Conservation (phyloP, 2,113 vertebrate genomes). For the Ailuropoda melanoleuca region DNA sequence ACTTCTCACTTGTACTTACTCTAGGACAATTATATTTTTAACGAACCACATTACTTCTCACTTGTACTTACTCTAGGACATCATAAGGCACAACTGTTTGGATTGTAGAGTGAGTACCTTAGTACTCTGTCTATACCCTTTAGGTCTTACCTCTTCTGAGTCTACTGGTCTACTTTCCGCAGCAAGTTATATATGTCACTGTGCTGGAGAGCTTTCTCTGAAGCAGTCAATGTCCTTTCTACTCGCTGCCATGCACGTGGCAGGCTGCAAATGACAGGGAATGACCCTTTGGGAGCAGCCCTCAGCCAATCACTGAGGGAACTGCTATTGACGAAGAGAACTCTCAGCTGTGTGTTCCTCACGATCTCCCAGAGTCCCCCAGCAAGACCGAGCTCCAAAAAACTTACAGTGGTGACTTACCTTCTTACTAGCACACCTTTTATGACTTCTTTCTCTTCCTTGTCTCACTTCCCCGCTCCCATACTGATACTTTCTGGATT, state of each 20-base stretch:
- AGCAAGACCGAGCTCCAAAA: neutral
- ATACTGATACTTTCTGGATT: neutral
- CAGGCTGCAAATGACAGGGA: neutral
- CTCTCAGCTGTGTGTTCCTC: neutral
- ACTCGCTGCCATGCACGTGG: neutral
- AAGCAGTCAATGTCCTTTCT: neutral
- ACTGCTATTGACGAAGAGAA: neutral
- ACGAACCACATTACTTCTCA: neutral
- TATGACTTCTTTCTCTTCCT: neutral
- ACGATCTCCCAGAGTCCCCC: neutral
- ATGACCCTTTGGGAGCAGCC: neutral
- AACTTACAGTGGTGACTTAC: neutral
- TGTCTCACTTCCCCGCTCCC: neutral
- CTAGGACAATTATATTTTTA: neutral
- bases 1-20: neutral
- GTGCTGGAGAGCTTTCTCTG: neutral
- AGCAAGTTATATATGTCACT: neutral
- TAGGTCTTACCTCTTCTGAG: neutral
- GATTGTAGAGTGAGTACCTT: neutral
- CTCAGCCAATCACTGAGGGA: neutral
- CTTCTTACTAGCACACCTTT: neutral
- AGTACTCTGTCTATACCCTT: neutral
- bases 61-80: neutral
- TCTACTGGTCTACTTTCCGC: neutral
- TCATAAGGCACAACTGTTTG: neutral